Evolutionary conservation across 2,113 vertebrate genomes (phyloP).

Genomic region (Xenopus borealis): DNA sequence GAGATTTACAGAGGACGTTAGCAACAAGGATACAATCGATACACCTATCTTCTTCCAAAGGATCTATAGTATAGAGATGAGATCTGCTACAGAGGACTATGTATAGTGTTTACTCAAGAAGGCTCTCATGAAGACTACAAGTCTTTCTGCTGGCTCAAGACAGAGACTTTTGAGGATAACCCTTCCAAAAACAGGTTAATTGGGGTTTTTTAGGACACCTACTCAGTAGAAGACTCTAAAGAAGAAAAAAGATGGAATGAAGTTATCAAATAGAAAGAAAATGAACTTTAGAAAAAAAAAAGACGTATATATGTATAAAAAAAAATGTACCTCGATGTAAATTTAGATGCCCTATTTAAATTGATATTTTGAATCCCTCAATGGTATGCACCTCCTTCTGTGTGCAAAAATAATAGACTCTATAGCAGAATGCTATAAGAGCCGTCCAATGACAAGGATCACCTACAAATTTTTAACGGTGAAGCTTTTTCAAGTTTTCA

Average conservation of each 20-base stretch:
- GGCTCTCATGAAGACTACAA: constrained; percentile 50
- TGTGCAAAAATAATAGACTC: constrained; percentile 3
- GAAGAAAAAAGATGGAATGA: constrained; percentile 45
- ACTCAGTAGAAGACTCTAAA: constrained; percentile 21
- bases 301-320: background rate
- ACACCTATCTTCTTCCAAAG: constrained; percentile 96
- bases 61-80: constrained; percentile 84
- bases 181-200: constrained; percentile 43
- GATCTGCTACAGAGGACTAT: constrained; percentile 34
- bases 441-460: constrained; percentile 43
- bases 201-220: constrained; percentile 21
- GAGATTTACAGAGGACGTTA: constrained; percentile 91
- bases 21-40: constrained; percentile 92
- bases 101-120: constrained; percentile 49
- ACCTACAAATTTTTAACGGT: constrained; percentile 66
- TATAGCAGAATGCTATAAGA: constrained; percentile 18
- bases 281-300: constrained; percentile 12
- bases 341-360: constrained; percentile 22
- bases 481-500: constrained; percentile 69
- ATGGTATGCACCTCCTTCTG: constrained; percentile 3
- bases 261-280: constrained; percentile 42
- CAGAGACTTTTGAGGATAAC: background rate
- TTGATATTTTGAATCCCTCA: constrained; percentile 17
- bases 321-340: constrained; percentile 15
- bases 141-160: constrained; percentile 48